Conservation (phyloP, 2,797 vertebrate species). For the Perdix hodgsoniae region DNA sequence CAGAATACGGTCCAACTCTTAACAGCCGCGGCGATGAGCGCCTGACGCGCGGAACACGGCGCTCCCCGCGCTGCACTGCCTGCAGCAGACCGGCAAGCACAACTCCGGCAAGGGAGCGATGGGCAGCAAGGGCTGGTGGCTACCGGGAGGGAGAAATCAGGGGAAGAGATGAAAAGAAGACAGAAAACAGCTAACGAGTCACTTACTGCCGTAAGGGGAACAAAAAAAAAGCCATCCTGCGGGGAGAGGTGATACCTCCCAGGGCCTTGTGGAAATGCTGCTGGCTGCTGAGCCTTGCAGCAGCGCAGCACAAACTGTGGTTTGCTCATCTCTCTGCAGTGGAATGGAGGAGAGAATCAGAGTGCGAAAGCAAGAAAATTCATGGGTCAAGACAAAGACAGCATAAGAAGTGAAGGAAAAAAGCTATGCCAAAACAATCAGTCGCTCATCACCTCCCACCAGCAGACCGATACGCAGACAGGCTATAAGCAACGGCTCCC, state of each 20-base stretch:
- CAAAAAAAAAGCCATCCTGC: not conserved
- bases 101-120: not conserved
- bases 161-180: not conserved
- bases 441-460: not conserved
- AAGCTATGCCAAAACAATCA: not conserved
- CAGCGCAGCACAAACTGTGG: not conserved
- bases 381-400: not conserved
- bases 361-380: not conserved
- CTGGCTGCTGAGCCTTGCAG: not conserved
- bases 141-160: not conserved
- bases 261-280: not conserved
- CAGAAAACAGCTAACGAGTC: not conserved
- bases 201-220: not conserved
- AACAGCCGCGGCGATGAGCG: accelerated
- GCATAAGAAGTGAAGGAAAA: not conserved
- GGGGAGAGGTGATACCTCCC: not conserved
- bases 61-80: not conserved
- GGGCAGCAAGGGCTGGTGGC: not conserved
- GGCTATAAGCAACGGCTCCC: not conserved
- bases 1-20: not conserved
- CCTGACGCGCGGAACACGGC: accelerated
- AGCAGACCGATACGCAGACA: not conserved
- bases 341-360: not conserved
- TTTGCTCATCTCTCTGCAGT: not conserved
- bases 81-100: not conserved